These are phyloP conservation scores for Sesia apiformis DNA, from an alignment of 2,888 invertebrate genomes.

Conservation along the genomic window DNA sequence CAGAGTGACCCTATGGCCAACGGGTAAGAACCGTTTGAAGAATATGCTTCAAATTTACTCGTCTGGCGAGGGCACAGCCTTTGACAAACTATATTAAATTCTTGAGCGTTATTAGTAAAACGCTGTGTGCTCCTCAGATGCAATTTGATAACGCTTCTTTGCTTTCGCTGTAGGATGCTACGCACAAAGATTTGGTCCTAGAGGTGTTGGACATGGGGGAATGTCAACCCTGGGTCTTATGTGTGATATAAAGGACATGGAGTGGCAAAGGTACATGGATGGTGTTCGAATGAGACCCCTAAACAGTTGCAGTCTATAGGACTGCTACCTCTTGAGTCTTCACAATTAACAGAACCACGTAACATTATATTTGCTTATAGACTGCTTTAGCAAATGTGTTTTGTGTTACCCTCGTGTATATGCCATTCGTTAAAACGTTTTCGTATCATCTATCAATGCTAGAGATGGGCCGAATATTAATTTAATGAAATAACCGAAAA, in stretches of 20 bases:
- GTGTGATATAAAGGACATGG: constrained; percentile 86
- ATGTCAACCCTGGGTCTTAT: constrained; percentile 88
- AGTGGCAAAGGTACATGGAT: constrained; percentile 80
- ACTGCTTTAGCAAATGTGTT: constrained; percentile 41
- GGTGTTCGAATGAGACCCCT: constrained; percentile 24
- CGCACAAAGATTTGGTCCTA: constrained; percentile 95
- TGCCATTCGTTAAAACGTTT: background rate
- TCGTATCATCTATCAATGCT: no score
- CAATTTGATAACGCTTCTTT: constrained; percentile 50
- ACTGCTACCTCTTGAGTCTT: constrained; percentile 21
- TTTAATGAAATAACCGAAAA: no score
- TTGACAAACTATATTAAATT: constrained; percentile 11
- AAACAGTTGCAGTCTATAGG: constrained; percentile 32
- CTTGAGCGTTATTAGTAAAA: constrained; percentile 9
- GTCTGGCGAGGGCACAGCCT: constrained; percentile 60
- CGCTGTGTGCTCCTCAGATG: constrained; percentile 51
- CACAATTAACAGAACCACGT: constrained; percentile 27
- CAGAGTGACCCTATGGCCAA: constrained; percentile 91
- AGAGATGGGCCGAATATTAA: no score
- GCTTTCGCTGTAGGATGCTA: constrained; percentile 87
- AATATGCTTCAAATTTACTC: constrained; percentile 32
- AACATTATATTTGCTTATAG: constrained; percentile 44
- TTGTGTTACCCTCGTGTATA: constrained; percentile 1
- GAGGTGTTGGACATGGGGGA: constrained; percentile 94
- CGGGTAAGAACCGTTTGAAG: constrained; percentile 77